Evolutionary conservation across 2,888 invertebrate genomes (phyloP).

Genomic region (Lordiphosa andalusiaca): DNA sequence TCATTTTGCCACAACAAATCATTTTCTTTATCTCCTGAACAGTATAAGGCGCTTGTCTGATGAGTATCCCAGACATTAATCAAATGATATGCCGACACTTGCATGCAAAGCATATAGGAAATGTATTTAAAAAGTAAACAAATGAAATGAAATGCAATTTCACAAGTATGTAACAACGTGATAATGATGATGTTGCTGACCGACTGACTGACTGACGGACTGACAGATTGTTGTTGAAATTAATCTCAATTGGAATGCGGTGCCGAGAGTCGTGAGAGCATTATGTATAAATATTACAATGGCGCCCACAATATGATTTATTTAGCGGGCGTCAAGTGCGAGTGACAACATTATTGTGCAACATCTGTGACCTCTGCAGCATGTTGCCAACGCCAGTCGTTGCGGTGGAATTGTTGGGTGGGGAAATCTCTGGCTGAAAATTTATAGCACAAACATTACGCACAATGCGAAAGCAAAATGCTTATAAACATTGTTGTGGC

Average conservation of each 20-base stretch:
- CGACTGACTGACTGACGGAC: slow-evolving; percentile 36
- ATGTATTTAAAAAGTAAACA: slow-evolving; percentile 35
- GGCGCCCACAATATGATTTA: slow-evolving; percentile 27
- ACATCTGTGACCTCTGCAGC: too few relatives aligned
- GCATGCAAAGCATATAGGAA: slow-evolving; percentile 53
- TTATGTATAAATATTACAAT: slow-evolving; percentile 1
- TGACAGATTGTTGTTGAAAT: slow-evolving; percentile 46
- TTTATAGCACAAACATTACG: slow-evolving; percentile 53
- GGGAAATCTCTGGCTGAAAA: slow-evolving; percentile 12
- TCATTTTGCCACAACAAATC: neutral
- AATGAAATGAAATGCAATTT: slow-evolving; percentile 28
- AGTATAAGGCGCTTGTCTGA: slow-evolving; percentile 18
- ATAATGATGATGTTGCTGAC: slow-evolving; percentile 38
- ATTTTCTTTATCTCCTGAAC: slow-evolving; percentile 5
- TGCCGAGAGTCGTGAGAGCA: slow-evolving; percentile 13
- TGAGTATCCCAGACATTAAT: slow-evolving; percentile 30
- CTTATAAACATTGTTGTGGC: slow-evolving; percentile 57
- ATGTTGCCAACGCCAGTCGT: neutral
- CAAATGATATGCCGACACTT: slow-evolving; percentile 21
- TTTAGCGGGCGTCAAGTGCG: slow-evolving; percentile 32
- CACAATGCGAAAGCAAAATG: slow-evolving; percentile 46
- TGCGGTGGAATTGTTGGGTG: neutral
- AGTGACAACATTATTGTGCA: slow-evolving; percentile 11
- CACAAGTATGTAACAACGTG: slow-evolving; percentile 26
- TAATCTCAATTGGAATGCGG: slow-evolving; percentile 55